phyloP scores from a whole-genome alignment of 1,140 invertebrate genomes.

The Eubasilissa regina region DNA sequence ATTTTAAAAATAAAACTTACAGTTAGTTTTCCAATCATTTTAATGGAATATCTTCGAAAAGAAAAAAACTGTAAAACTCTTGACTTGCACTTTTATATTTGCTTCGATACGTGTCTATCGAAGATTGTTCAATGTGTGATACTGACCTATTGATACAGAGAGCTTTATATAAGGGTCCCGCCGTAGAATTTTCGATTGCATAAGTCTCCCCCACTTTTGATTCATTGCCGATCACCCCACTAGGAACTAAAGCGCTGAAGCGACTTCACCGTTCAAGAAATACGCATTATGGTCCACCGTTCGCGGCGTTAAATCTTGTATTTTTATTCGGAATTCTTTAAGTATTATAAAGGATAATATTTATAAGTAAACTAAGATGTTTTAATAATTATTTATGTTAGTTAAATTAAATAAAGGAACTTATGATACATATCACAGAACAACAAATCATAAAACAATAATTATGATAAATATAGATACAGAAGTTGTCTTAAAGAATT shows the following conservation, averaged over 20 bases:
- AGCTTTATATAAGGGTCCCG: constrained; percentile 38
- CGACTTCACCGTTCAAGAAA: background rate
- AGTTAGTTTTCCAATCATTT: constrained; percentile 42
- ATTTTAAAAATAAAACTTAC: constrained; percentile 7
- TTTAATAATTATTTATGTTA: no score
- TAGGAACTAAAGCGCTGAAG: constrained; percentile 5
- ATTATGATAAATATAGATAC: no score
- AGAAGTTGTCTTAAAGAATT: no score
- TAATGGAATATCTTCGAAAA: background rate
- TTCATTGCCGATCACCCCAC: background rate
- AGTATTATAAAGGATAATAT: no score
- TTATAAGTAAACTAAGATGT: no score
- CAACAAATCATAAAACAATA: no score
- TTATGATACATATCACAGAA: no score
- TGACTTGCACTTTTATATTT: background rate
- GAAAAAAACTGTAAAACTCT: background rate
- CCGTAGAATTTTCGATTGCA: background rate
- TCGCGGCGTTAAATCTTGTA: no score
- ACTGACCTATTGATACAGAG: constrained; percentile 45
- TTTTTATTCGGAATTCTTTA: no score
- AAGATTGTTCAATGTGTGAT: constrained; percentile 35
- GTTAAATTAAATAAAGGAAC: no score
- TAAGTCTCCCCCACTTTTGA: background rate
- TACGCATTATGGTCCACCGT: no score
- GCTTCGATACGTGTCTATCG: constrained; percentile 26